Conservation (phyloP, 2,113 vertebrate genomes). For the Ophiodon elongatus region DNA sequence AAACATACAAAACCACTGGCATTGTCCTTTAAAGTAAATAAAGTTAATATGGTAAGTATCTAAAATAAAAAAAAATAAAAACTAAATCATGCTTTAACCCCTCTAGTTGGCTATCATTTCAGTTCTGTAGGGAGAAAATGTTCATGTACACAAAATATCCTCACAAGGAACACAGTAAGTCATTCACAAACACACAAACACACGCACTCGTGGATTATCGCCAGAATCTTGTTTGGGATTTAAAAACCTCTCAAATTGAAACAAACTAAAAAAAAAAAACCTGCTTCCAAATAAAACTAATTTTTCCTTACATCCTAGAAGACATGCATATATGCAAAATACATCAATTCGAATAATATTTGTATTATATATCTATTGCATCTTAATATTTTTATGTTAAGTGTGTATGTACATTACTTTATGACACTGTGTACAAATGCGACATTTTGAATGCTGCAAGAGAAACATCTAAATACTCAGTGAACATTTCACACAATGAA, state of each 20-base stretch:
- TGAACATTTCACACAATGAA: constrained; percentile 41
- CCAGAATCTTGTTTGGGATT: constrained; percentile 32
- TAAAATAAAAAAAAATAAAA: neutral
- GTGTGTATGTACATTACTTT: constrained; percentile 73
- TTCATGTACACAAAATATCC: constrained; percentile 42
- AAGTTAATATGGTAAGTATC: neutral
- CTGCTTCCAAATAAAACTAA: constrained; percentile 55
- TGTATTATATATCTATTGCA: constrained; percentile 81
- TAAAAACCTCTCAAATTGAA: constrained; percentile 64
- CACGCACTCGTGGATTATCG: constrained; percentile 8
- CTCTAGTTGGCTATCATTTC: constrained; percentile 33
- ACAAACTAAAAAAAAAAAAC: constrained; percentile 67
- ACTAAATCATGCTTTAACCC: neutral
- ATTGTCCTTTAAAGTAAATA: constrained; percentile 27
- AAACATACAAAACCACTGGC: constrained; percentile 28
- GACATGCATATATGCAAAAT: constrained; percentile 86
- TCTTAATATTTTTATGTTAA: constrained; percentile 69
- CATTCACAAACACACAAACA: constrained; percentile 46
- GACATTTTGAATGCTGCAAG: constrained; percentile 48
- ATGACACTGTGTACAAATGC: constrained; percentile 69
- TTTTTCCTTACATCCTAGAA: constrained; percentile 65
- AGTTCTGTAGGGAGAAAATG: constrained; percentile 34
- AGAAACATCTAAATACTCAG: constrained; percentile 44
- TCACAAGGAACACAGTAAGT: constrained; percentile 46
- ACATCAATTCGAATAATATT: constrained; percentile 73